phyloP scores from a whole-genome alignment of 92 coral and sea anemone species.

The Parazoanthus atlanticus region DNA sequence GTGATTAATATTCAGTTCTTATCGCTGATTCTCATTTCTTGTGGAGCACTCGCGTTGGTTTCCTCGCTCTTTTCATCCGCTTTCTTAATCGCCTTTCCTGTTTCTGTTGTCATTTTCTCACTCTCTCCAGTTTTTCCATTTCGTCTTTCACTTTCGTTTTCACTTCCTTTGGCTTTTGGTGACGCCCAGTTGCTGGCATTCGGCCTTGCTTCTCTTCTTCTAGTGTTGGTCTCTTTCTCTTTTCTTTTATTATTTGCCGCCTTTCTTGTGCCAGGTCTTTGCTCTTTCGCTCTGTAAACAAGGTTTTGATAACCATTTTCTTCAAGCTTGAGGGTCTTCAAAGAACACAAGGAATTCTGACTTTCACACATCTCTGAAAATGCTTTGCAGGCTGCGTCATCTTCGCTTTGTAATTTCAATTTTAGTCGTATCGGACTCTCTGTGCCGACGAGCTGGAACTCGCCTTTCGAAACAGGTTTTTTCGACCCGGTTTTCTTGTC shows the following conservation, averaged over 20 bases:
- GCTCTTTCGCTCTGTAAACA: neutral
- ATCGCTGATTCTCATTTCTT: no score
- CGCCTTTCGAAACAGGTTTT: constrained; percentile 50
- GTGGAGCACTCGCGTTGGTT: no score
- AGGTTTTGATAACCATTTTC: neutral
- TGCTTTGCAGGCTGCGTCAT: neutral
- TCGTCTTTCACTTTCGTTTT: neutral
- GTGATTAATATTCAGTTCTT: no score
- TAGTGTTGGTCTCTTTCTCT: neutral
- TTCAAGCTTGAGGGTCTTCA: neutral
- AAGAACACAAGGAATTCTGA: neutral
- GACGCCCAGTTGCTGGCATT: neutral
- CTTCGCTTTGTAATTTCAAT: neutral
- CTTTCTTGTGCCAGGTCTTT: neutral
- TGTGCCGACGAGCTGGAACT: constrained; percentile 27
- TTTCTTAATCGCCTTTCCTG: neutral
- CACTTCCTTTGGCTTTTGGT: neutral
- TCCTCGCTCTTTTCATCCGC: neutral
- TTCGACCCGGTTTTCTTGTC: constrained; percentile 21
- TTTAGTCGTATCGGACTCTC: constrained; percentile 43
- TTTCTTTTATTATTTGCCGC: neutral
- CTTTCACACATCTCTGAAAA: constrained; percentile 9
- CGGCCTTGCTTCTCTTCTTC: neutral
- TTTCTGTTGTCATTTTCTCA: neutral
- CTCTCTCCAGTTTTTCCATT: neutral